These are phyloP conservation scores for Penelope pileata DNA, from an alignment of 2,113 vertebrate genomes.

Conservation along the genomic window DNA sequence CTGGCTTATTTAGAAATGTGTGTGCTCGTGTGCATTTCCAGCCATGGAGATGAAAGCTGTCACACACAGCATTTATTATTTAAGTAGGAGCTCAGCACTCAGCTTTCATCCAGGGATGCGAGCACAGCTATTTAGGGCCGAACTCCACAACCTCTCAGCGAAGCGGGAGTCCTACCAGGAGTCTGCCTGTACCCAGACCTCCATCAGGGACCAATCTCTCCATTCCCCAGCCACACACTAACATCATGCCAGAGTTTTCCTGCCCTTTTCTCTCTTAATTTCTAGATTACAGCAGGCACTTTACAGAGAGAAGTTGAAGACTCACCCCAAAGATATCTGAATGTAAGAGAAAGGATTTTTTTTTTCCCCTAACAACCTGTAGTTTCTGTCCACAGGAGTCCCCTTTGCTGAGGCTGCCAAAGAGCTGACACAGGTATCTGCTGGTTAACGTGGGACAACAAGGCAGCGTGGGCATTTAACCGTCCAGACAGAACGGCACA, in stretches of 20 bases:
- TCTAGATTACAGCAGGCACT: not conserved
- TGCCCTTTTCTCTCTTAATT: not conserved
- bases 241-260: fast-evolving
- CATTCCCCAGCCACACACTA: not conserved
- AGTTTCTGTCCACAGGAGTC: not conserved
- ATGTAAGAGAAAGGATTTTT: fast-evolving
- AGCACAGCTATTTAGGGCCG: not conserved
- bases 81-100: not conserved
- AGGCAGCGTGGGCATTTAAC: not conserved
- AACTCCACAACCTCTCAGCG: not conserved
- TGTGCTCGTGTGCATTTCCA: not conserved
- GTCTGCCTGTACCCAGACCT: not conserved
- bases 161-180: not conserved
- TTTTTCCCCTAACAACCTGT: fast-evolving
- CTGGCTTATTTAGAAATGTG: not conserved
- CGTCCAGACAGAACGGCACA: not conserved
- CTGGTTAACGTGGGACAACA: not conserved
- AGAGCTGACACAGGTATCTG: not conserved
- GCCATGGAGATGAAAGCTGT: fast-evolving
- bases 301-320: not conserved
- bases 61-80: not conserved
- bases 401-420: not conserved
- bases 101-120: fast-evolving
- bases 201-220: not conserved
- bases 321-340: not conserved